Conservation (phyloP, 2,113 vertebrate genomes). For the Ovis aries region DNA sequence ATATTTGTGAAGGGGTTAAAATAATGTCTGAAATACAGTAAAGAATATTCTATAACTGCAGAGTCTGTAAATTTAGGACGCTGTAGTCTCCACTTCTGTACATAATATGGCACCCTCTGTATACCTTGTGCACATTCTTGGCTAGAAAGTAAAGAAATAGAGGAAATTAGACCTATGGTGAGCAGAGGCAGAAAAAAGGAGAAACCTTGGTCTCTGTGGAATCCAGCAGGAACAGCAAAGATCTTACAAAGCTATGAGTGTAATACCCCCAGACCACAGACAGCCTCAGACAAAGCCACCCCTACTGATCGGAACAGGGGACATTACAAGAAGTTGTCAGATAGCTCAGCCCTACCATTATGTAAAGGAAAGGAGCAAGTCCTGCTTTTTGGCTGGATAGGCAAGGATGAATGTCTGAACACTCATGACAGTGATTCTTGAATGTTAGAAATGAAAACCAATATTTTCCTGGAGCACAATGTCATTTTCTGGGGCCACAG, state of each 20-base stretch:
- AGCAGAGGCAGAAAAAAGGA: neutral
- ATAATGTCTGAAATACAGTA: neutral
- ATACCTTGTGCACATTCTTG: neutral
- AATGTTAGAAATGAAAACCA: constrained; percentile 26
- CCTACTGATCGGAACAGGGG: neutral
- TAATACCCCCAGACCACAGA: neutral
- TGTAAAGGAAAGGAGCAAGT: neutral
- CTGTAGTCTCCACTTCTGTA: neutral
- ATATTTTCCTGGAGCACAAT: neutral
- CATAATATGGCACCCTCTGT: neutral
- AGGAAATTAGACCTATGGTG: neutral
- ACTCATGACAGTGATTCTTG: neutral
- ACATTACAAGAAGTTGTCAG: neutral
- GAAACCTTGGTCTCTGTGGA: neutral
- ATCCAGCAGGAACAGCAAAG: neutral
- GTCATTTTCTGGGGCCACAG: neutral
- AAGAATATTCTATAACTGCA: neutral
- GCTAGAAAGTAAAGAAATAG: neutral
- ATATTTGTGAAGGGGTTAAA: neutral
- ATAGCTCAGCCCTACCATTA: neutral
- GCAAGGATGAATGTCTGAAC: neutral
- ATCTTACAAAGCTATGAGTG: neutral
- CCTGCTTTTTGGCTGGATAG: neutral
- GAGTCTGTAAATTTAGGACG: neutral
- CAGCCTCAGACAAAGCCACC: neutral